Percentiles rank a stretch among this genome's conserved stretches.
Conservation (phyloP, 1,140 invertebrate species). For the Drosophila funebris region DNA sequence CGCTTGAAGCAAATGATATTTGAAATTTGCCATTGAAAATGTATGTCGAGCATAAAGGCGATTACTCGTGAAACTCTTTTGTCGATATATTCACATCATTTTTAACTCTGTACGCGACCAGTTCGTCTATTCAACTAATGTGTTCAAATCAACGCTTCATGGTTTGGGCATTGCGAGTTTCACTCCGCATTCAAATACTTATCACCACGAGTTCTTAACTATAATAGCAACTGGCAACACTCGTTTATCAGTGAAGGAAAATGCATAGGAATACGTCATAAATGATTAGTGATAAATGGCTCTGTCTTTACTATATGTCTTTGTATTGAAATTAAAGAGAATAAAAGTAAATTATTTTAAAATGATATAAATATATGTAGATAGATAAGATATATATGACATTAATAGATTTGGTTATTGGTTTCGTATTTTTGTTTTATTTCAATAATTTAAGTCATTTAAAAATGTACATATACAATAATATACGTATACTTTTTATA, state of each 20-base stretch:
- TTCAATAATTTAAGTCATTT: conserved; percentile 83
- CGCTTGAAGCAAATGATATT: conserved; percentile 17
- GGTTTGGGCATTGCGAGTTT: neutral
- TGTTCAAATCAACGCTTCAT: too few relatives aligned
- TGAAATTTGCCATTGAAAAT: conserved; percentile 10
- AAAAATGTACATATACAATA: conserved; percentile 80
- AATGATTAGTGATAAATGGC: too few relatives aligned
- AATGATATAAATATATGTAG: too few relatives aligned
- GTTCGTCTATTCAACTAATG: too few relatives aligned
- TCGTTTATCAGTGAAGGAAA: neutral
- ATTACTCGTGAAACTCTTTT: too few relatives aligned
- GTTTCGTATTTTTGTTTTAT: conserved; percentile 64
- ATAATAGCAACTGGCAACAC: too few relatives aligned
- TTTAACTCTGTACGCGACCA: neutral
- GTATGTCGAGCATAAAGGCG: neutral
- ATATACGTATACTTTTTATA: conserved; percentile 75
- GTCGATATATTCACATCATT: too few relatives aligned
- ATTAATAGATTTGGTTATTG: conserved; percentile 3
- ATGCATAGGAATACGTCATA: neutral
- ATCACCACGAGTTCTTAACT: neutral
- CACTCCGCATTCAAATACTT: neutral
- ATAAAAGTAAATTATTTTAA: too few relatives aligned
- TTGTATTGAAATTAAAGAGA: too few relatives aligned
- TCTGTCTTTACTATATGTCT: too few relatives aligned
- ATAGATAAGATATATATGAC: too few relatives aligned